Evolutionary conservation across 2,888 invertebrate genomes (phyloP), one percentile per base, ranked within the genome.

Genomic region (Cataglyphis livida): DNA sequence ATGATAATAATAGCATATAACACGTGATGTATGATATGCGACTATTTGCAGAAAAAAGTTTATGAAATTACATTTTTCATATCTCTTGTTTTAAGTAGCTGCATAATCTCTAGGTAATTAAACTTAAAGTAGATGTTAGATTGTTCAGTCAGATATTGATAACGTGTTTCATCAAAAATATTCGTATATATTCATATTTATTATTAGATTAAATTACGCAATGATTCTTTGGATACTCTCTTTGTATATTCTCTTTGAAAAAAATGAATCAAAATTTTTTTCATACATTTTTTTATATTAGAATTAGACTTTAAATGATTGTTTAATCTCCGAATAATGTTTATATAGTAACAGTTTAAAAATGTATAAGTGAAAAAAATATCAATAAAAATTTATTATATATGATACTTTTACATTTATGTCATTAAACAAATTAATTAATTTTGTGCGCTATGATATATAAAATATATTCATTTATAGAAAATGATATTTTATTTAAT

Each of bases 41-140:
- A 41, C 54, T 57, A 5, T 15, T 73, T 28, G 10, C 10, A 48
- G 44, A 32, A 62, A 25, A 64, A 54, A 75, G 32, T 35, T 75
- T 65, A 65, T 35, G 21, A 75, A 21, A 38, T 9, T n/a, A 12
- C 9, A 18, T 28, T 25, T 54, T 35, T 54, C 12, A 66, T n/a
- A 21, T 38, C 35, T 25, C 21, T 48, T 65, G 5, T n/a, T 64
- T 64, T 0, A 64, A 64, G 35, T 48, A 51, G 1, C 38, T 32
- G 21, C 44, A 21, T 32, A 32, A 74, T 32, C 15, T 32, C 12
- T 62, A 61, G 21, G n/a, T 59, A 28, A 9, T 38, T 28, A 32
- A 10, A 32, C 44, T 71, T 25, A 25, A 59, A 73, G 10, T n/a
- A 12, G 18, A n/a, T 21, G 41, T 35, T 70, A 35, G 35, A 57